Evolutionary conservation across 2,797 vertebrate genomes (phyloP).

Genomic region (Cryptoprocta ferox): DNA sequence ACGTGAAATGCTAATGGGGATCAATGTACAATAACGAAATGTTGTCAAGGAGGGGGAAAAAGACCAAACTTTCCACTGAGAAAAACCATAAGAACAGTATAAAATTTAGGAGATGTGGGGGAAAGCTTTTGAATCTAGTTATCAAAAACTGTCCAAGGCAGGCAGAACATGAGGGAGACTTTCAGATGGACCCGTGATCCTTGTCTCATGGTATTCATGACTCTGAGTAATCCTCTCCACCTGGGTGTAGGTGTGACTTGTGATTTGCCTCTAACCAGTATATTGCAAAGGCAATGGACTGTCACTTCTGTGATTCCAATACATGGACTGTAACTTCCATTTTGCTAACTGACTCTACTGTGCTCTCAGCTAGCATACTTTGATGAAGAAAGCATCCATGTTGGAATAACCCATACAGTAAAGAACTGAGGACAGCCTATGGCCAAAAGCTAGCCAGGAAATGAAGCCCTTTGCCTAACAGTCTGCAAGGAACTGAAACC

Average conservation of each 20-base stretch:
- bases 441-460: neutral
- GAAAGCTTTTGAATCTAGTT: neutral
- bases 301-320: neutral
- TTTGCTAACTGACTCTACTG: neutral
- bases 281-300: neutral
- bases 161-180: neutral
- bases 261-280: neutral
- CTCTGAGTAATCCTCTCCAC: neutral
- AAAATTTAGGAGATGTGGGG: neutral
- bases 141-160: neutral
- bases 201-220: neutral
- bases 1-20: neutral
- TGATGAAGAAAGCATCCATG: neutral
- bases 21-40: conserved; percentile 16
- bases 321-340: neutral
- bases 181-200: neutral
- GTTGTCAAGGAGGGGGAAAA: neutral
- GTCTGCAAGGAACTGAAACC: neutral
- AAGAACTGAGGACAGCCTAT: neutral
- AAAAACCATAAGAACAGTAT: neutral
- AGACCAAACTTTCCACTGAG: neutral
- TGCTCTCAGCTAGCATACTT: neutral
- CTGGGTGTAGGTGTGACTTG: neutral
- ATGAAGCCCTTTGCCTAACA: neutral
- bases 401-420: no score